Conservation (phyloP, 2,797 vertebrate genomes). For the Malurus leucopterus region DNA sequence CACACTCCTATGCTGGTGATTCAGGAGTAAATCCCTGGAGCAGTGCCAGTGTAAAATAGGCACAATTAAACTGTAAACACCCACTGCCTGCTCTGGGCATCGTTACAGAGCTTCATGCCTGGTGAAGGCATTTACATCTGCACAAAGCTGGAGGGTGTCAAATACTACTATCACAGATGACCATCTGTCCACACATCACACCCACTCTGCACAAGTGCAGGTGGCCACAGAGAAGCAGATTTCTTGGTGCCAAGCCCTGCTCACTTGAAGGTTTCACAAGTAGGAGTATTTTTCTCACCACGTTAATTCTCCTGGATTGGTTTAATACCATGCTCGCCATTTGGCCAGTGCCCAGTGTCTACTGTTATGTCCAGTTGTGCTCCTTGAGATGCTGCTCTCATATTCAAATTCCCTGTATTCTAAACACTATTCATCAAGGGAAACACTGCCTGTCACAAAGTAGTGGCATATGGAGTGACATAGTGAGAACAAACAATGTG, state of each 20-base stretch:
- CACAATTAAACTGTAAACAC: neutral
- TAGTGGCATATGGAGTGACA: neutral
- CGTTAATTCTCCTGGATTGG: neutral
- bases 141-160: neutral
- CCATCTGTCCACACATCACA: neutral
- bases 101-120: neutral
- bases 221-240: neutral
- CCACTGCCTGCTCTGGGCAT: neutral
- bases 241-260: neutral
- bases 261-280: neutral
- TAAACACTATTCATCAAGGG: neutral
- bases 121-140: constrained; percentile 6
- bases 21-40: neutral
- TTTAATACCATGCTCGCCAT: neutral
- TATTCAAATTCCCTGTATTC: neutral
- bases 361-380: neutral
- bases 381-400: neutral
- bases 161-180: neutral
- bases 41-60: neutral
- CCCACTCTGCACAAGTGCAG: neutral
- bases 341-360: neutral
- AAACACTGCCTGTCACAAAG: neutral
- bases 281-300: neutral
- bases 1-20: neutral
- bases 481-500: neutral